Percentiles rank a stretch among this genome's conserved stretches.
phyloP scores from a whole-genome alignment of 2,888 invertebrate species.

The Trissolcus japonicus region DNA sequence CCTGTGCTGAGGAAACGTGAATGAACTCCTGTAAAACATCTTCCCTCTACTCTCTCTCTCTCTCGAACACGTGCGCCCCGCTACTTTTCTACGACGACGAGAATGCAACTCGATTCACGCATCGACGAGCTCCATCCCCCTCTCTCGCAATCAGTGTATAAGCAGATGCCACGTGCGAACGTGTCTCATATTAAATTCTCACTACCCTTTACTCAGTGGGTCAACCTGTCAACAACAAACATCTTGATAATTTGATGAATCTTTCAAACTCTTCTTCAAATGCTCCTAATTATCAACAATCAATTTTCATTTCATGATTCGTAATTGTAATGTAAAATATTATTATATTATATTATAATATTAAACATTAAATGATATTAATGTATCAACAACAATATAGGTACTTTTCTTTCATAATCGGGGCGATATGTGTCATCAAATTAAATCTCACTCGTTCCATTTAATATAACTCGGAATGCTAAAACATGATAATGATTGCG shows the following conservation, averaged over 20 bases:
- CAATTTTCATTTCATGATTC: too few species aligned
- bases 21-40: conserved; percentile 49
- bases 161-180: conserved; percentile 49
- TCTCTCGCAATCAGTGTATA: conserved; percentile 37
- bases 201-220: conserved; percentile 15
- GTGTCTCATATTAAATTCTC: conserved; percentile 28
- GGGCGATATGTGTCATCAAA: too few species aligned
- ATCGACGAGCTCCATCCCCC: conserved; percentile 28
- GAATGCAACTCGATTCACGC: conserved; percentile 51
- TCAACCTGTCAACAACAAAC: too few species aligned
- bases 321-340: too few species aligned
- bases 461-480: too few species aligned
- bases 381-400: too few species aligned
- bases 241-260: conserved; percentile 4
- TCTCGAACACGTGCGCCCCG: conserved; percentile 26
- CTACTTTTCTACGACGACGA: conserved; percentile 34
- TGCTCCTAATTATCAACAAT: neutral
- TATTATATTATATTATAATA: too few species aligned
- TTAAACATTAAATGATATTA: too few species aligned
- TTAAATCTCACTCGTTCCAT: too few species aligned
- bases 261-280: neutral
- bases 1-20: conserved; percentile 48
- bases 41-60: conserved; percentile 25
- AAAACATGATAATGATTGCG: too few species aligned
- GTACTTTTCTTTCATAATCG: too few species aligned